Conservation (phyloP, 2,797 vertebrate genomes). For the Pseudotriccus pelzelni region DNA sequence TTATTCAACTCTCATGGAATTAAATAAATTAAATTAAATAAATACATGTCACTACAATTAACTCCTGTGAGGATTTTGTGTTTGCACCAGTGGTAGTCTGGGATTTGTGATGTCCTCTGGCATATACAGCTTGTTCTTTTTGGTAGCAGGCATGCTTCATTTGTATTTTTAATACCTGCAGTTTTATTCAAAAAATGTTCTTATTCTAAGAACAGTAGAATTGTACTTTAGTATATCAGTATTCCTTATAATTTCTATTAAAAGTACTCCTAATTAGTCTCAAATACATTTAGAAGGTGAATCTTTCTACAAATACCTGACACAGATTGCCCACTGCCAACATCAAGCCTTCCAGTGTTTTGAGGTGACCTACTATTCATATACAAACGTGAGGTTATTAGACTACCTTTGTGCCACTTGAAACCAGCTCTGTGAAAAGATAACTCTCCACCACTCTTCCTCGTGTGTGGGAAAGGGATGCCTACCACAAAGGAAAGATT, state of each 20-base stretch:
- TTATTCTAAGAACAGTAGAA: background rate
- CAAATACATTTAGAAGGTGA: background rate
- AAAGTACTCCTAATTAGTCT: background rate
- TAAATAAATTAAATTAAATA: background rate
- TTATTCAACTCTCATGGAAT: background rate
- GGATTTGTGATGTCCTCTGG: background rate
- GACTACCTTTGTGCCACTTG: background rate
- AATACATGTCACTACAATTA: background rate
- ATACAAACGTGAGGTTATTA: background rate
- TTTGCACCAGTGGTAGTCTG: background rate
- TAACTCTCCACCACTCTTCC: background rate
- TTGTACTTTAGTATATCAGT: background rate
- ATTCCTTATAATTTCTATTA: background rate
- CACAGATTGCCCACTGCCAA: background rate
- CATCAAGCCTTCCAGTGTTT: background rate
- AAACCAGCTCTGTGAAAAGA: background rate
- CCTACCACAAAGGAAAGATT: background rate
- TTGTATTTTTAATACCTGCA: background rate
- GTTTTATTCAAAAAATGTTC: background rate
- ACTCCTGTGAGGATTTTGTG: background rate
- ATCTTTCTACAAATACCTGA: background rate
- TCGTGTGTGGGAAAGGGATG: background rate
- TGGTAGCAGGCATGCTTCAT: background rate
- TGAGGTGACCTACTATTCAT: background rate
- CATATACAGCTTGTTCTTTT: background rate